These are phyloP conservation scores for Cryptophagus acutangulus DNA, from an alignment of 2,888 invertebrate genomes.

Conservation along the genomic window DNA sequence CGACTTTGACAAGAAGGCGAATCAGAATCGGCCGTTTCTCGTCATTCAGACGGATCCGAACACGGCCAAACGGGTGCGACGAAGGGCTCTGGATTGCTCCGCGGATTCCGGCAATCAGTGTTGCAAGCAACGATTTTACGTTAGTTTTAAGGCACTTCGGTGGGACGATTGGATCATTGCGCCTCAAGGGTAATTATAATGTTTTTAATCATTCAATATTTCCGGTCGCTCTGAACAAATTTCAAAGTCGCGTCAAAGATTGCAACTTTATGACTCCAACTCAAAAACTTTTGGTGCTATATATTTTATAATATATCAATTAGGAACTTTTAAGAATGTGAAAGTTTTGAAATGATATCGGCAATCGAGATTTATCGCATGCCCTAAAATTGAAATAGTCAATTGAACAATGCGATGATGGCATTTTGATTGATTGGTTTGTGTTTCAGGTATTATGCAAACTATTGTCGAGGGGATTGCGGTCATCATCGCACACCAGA, in stretches of 20 bases:
- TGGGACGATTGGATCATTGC: constrained; percentile 93
- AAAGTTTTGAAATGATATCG: too few relatives aligned
- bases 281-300: too few relatives aligned
- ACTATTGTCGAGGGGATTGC: constrained; percentile 90
- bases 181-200: constrained; percentile 38
- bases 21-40: constrained; percentile 75
- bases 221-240: too few relatives aligned
- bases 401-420: too few relatives aligned
- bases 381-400: too few relatives aligned
- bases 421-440: constrained; percentile 4
- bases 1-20: constrained; percentile 42
- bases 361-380: too few relatives aligned
- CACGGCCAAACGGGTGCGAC: constrained; percentile 64
- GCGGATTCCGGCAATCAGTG: constrained; percentile 57
- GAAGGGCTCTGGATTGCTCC: constrained; percentile 80
- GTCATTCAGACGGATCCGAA: constrained; percentile 73
- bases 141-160: constrained; percentile 83
- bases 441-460: constrained; percentile 75
- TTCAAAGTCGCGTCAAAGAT: too few relatives aligned
- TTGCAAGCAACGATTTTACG: constrained; percentile 86
- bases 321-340: too few relatives aligned
- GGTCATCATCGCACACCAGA: constrained; percentile 73
- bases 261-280: too few relatives aligned
- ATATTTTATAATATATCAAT: too few relatives aligned
- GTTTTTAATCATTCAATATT: too few relatives aligned